These are phyloP conservation scores for Trachymyrmex septentrionalis DNA, from an alignment of 1,140 invertebrate genomes.

Conservation along the genomic window DNA sequence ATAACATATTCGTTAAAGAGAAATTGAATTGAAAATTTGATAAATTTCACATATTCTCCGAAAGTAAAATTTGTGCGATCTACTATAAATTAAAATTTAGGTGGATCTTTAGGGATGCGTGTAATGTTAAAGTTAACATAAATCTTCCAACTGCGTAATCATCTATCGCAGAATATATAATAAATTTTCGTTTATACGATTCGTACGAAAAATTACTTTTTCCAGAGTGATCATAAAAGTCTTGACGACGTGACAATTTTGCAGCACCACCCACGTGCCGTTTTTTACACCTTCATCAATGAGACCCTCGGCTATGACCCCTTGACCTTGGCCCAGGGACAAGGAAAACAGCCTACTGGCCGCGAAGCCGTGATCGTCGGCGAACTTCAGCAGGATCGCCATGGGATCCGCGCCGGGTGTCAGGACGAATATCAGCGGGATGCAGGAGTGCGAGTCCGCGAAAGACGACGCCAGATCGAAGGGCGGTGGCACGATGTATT, in stretches of 20 bases:
- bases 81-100: neutral
- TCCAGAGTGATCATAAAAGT: constrained; percentile 96
- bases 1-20: neutral
- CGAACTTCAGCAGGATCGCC: constrained; percentile 93
- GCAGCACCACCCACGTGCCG: constrained; percentile 97
- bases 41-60: neutral
- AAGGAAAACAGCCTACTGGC: constrained; percentile 93
- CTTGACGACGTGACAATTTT: constrained; percentile 98
- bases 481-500: constrained; percentile 95
- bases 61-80: neutral
- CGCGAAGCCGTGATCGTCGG: constrained; percentile 96
- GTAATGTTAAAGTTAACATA: no score
- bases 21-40: neutral
- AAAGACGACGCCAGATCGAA: constrained; percentile 95
- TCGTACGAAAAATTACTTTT: constrained; percentile 84
- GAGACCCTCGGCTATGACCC: constrained; percentile 94
- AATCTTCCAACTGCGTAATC: neutral
- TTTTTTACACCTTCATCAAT: constrained; percentile 94
- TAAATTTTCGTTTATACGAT: no score
- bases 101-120: no score
- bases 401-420: constrained; percentile 97
- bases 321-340: constrained; percentile 97
- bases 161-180: neutral
- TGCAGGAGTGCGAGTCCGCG: constrained; percentile 93
- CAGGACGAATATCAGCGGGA: constrained; percentile 95